Evolutionary conservation across 2,113 vertebrate genomes (phyloP).

Genomic region (Emydura subglobosa): DNA sequence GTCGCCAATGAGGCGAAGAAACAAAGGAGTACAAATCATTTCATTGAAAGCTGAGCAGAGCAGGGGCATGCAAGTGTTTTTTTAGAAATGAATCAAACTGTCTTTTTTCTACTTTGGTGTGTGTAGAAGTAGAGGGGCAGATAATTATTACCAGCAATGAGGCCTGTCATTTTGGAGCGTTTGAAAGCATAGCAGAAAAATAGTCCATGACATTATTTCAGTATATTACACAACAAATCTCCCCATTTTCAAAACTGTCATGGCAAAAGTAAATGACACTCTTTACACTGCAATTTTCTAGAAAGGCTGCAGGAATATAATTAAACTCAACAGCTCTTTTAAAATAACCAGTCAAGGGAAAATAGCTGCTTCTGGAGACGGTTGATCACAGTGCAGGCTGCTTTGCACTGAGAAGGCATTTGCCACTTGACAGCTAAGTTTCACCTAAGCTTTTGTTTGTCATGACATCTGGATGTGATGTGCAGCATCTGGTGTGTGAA

Average conservation of each 20-base stretch:
- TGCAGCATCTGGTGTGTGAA: fast-evolving
- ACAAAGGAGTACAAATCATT: neutral
- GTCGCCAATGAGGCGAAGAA: fast-evolving
- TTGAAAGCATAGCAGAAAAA: neutral
- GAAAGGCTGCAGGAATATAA: neutral
- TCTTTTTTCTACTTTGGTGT: too few relatives aligned
- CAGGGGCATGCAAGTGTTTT: neutral
- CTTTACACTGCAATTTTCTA: neutral
- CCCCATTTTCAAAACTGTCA: neutral
- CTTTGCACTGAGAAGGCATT: neutral
- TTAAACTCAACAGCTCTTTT: neutral
- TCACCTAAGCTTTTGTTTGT: neutral
- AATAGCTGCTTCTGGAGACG: neutral
- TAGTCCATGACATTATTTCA: neutral
- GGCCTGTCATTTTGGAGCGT: neutral
- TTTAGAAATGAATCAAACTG: neutral
- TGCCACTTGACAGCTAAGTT: neutral
- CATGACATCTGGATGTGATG: neutral
- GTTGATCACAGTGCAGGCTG: neutral
- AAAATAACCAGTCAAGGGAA: neutral
- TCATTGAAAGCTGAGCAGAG: neutral
- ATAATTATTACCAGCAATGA: neutral
- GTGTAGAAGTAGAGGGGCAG: neutral
- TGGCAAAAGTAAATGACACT: neutral
- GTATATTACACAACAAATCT: neutral